Base-by-base conservation (phyloP, 2,113 vertebrate species). In the Heptranchias perlo region DNA sequence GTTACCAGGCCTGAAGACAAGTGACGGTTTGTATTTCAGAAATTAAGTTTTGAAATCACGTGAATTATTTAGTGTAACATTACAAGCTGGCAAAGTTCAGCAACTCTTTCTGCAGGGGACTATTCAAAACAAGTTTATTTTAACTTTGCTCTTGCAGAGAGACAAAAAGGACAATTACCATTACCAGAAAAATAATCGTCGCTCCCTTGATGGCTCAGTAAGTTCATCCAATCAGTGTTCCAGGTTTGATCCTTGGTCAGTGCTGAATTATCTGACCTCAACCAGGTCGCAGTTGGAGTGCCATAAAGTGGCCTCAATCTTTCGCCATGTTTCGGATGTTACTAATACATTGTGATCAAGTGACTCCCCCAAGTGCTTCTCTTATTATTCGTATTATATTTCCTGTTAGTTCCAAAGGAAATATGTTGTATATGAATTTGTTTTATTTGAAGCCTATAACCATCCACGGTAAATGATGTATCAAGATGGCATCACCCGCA, bases 1-100 rank as follows among this genome's bases (percentile, higher is more conserved):
- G 39, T 69, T 95, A 49, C 47, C 39, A 49, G 4, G 7, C 28
- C 44, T 49, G 39, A 69, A 95, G 65, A 67, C 58, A 67, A 47
- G 62, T 31, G 65, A 95, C 47, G 44, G 65, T 69, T 95, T 95
- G 44, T 52, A 23, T 67, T 95, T 73, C 44, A 69, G 44, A 69
- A 31, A 69, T 95, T 73, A 95, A 35, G 31, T 44, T 93, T 95
- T 95, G 44, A 73, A 95, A 69, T 52, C 65, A 35, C 73, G 49
- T 89, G 62, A 47, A 94, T 31, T 64, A n/a, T 64, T 47, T n/a
- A 64, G 44, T 94, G 65, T 95, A 95, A 49, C 62, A 35, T 69
- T 95, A 31, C 65, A 67, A 16, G 3, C 94, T 52, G 47, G 64
- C 94, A 69, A 73, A 69, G 23, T 52, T 49, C 18, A 93, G 39